These are phyloP conservation scores for Nematolebias whitei DNA, from an alignment of 2,113 vertebrate species.

Conservation along the genomic window DNA sequence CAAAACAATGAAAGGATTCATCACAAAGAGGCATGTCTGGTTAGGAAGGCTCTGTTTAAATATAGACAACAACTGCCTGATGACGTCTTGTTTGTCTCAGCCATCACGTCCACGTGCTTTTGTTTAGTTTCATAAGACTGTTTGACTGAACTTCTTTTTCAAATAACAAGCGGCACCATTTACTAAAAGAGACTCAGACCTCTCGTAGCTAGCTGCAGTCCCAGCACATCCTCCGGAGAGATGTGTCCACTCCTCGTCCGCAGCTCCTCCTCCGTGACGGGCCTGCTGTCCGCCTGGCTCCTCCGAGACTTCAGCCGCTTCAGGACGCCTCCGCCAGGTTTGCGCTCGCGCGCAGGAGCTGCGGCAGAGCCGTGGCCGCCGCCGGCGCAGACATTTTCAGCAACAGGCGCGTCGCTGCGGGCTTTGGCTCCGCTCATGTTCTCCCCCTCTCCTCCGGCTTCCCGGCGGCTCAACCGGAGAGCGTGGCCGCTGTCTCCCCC, in stretches of 20 bases:
- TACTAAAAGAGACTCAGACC: constrained; percentile 62
- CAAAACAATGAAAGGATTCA: neutral
- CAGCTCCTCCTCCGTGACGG: constrained; percentile 86
- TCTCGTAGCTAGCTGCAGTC: constrained; percentile 85
- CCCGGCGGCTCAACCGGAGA: neutral
- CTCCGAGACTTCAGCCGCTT: constrained; percentile 85
- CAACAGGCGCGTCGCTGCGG: constrained; percentile 79
- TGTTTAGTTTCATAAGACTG: neutral
- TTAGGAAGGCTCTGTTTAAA: too few species aligned
- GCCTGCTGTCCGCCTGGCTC: constrained; percentile 75
- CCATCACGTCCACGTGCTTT: neutral
- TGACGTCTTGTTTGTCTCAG: constrained; percentile 12
- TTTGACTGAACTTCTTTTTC: too few species aligned
- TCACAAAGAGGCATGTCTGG: too few species aligned
- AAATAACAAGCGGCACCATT: too few species aligned
- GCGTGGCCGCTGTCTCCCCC: neutral
- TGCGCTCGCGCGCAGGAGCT: constrained; percentile 64
- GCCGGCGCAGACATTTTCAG: constrained; percentile 71
- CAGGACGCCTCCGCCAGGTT: constrained; percentile 80
- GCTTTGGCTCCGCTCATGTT: constrained; percentile 85
- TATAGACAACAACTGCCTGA: neutral
- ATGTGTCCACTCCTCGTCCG: constrained; percentile 78
- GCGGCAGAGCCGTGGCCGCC: constrained; percentile 49
- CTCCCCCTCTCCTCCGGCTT: neutral
- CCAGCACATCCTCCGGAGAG: constrained; percentile 87